A percentile compares a stretch with the other conserved stretches of the same genome.
phyloP scores from a whole-genome alignment of 2,888 invertebrate genomes.

The Xylota segnis region DNA sequence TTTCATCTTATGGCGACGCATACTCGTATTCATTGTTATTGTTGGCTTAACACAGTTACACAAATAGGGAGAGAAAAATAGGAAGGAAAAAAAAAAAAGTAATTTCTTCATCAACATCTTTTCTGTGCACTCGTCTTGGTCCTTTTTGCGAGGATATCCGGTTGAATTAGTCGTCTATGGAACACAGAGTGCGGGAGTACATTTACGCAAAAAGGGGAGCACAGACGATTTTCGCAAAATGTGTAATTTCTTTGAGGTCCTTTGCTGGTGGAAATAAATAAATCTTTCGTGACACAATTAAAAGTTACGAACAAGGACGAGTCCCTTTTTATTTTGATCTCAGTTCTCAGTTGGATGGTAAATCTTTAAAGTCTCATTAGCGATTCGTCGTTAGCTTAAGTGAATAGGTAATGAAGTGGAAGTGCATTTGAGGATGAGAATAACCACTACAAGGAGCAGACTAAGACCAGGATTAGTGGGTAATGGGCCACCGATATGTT shows the following conservation, averaged over 20 bases:
- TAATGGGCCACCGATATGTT: neutral
- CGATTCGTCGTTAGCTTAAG: slow-evolving; percentile 29
- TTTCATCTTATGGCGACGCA: slow-evolving; percentile 53
- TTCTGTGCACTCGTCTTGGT: slow-evolving; percentile 2
- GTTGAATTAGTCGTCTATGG: slow-evolving; percentile 61
- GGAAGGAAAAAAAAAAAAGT: slow-evolving; percentile 20
- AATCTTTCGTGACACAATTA: slow-evolving; percentile 65
- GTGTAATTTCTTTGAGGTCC: slow-evolving; percentile 21
- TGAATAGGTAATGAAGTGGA: slow-evolving; percentile 32
- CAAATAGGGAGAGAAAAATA: neutral
- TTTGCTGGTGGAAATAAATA: slow-evolving; percentile 63
- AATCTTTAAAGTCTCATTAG: slow-evolving; percentile 37
- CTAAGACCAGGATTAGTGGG: neutral
- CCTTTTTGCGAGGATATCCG: slow-evolving; percentile 66
- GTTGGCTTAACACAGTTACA: slow-evolving; percentile 58
- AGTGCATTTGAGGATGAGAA: neutral
- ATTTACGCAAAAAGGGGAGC: slow-evolving; percentile 22
- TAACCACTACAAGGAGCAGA: neutral
- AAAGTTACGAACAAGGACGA: slow-evolving; percentile 28
- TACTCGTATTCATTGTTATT: slow-evolving; percentile 39
- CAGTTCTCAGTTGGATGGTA: neutral
- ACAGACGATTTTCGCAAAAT: slow-evolving; percentile 35
- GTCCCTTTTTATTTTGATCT: slow-evolving; percentile 15
- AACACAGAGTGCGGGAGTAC: slow-evolving; percentile 13
- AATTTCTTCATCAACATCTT: slow-evolving; percentile 53